These are phyloP conservation scores for Temnothorax longispinosus DNA, from an alignment of 1,140 invertebrate genomes.

Conservation along the genomic window DNA sequence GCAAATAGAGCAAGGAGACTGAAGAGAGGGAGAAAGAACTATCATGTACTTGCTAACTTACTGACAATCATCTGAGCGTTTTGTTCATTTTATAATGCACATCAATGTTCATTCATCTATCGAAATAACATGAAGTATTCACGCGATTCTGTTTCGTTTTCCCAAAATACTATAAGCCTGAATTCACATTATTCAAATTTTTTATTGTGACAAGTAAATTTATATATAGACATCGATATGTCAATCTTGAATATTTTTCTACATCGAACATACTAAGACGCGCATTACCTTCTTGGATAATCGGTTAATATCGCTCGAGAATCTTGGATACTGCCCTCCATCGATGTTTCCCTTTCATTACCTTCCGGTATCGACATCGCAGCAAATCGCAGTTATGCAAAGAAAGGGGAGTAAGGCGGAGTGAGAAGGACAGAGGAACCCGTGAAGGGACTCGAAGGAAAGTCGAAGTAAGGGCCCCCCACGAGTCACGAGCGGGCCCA, in stretches of 20 bases:
- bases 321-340: slow-evolving; percentile 22
- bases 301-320: slow-evolving; percentile 29
- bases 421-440: slow-evolving; percentile 40
- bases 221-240: background rate
- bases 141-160: background rate
- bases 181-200: background rate
- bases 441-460: slow-evolving; percentile 65
- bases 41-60: background rate
- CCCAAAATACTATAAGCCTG: background rate
- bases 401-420: slow-evolving; percentile 37
- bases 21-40: background rate
- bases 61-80: slow-evolving; percentile 41
- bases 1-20: background rate
- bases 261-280: background rate
- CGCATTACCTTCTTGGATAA: background rate
- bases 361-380: slow-evolving; percentile 54
- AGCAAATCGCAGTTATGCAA: slow-evolving; percentile 54
- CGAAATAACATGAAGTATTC: background rate
- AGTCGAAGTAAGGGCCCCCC: slow-evolving; percentile 80
- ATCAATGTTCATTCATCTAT: slow-evolving; percentile 3
- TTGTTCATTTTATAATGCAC: slow-evolving; percentile 20
- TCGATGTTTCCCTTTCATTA: slow-evolving; percentile 48
- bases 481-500: slow-evolving; percentile 75
- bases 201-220: background rate
- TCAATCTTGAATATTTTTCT: background rate